Conservation (phyloP, 2,113 vertebrate species). For the Muscicapa adusta region DNA sequence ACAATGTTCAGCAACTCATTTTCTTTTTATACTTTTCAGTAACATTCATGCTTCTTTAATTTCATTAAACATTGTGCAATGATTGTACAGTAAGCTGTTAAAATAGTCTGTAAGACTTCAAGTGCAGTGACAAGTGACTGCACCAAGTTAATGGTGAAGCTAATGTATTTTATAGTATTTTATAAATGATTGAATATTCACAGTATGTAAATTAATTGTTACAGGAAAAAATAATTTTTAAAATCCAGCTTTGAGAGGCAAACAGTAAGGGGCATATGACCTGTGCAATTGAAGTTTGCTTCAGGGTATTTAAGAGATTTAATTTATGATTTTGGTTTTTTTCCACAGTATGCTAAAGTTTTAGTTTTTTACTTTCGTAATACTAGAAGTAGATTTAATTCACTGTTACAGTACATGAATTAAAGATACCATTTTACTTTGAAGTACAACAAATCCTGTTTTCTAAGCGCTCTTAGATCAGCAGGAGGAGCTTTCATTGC, state of each 20-base stretch:
- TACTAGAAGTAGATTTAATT: constrained; percentile 22
- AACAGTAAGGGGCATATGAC: not conserved
- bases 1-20: not conserved
- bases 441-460: constrained; percentile 68
- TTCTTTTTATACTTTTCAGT: not conserved
- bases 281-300: not conserved
- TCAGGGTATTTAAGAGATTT: constrained; percentile 7
- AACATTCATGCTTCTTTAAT: not conserved
- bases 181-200: not conserved
- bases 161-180: not conserved
- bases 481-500: constrained; percentile 67
- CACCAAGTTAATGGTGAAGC: not conserved
- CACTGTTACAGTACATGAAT: constrained; percentile 51
- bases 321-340: not conserved
- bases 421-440: constrained; percentile 71
- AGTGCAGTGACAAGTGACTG: not conserved
- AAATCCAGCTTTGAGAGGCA: not conserved
- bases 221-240: not conserved
- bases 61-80: not conserved
- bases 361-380: constrained; percentile 48
- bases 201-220: not conserved
- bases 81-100: not conserved
- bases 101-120: not conserved
- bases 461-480: constrained; percentile 66
- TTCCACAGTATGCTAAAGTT: constrained; percentile 8